Conservation (phyloP, 2,113 vertebrate genomes). For the Theropithecus gelada region DNA sequence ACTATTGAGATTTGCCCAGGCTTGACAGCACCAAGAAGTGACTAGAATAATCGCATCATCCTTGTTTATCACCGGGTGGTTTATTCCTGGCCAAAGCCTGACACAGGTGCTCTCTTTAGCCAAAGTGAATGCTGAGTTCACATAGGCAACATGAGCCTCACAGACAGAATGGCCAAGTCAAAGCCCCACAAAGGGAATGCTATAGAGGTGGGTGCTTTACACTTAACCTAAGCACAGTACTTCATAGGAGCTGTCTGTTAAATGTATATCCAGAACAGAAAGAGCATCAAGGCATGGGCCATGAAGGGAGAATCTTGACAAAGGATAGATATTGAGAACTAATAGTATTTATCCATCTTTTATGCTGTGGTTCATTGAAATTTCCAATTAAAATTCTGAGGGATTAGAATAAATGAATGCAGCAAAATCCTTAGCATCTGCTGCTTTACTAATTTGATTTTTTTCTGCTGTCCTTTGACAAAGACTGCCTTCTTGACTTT, state of each 20-base stretch:
- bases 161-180: neutral
- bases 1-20: conserved; percentile 40
- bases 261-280: neutral
- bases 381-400: conserved; percentile 13
- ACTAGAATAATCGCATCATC: neutral
- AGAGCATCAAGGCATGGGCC: neutral
- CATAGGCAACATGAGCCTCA: neutral
- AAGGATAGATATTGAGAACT: neutral
- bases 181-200: neutral
- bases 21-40: conserved; percentile 16
- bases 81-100: conserved; percentile 7
- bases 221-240: neutral
- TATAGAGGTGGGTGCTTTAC: neutral
- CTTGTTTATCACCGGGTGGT: conserved; percentile 38
- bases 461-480: conserved; percentile 2
- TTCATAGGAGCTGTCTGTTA: neutral
- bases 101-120: neutral
- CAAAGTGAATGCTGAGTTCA: neutral
- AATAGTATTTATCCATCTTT: neutral
- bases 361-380: neutral
- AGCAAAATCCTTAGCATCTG: neutral
- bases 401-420: neutral
- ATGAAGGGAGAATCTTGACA: neutral
- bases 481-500: neutral
- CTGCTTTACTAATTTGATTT: neutral